Conservation (phyloP, 1,140 invertebrate species). For the Drosophila ogumai region DNA sequence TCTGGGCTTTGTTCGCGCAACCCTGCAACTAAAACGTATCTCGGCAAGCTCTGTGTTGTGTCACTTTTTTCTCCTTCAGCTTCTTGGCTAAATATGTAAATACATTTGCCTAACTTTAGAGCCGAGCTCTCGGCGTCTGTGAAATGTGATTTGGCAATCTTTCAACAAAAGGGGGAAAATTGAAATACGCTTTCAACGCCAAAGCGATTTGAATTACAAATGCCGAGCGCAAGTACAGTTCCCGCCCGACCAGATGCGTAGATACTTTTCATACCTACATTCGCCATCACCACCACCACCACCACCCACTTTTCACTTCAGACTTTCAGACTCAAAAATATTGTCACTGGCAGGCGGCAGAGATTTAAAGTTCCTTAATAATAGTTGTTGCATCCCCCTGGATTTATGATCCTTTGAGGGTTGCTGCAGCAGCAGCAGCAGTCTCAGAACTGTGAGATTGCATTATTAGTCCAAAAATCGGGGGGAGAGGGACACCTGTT, state of each 20-base stretch:
- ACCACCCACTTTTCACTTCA: constrained; percentile 24
- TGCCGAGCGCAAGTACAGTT: constrained; percentile 39
- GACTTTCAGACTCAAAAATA: background rate
- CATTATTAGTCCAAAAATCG: constrained; percentile 15
- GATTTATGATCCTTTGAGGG: constrained; percentile 6
- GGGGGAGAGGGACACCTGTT: constrained; percentile 40
- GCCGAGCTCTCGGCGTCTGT: constrained; percentile 34
- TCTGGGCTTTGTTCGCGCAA: constrained; percentile 35
- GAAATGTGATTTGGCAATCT: constrained; percentile 65
- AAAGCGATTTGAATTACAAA: constrained; percentile 70
- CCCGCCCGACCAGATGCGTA: constrained; percentile 29
- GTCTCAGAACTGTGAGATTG: constrained; percentile 10
- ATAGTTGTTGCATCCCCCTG: constrained; percentile 34
- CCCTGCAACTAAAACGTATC: constrained; percentile 53
- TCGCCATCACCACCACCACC: background rate
- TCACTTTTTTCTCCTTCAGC: constrained; percentile 37
- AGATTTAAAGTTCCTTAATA: constrained; percentile 36
- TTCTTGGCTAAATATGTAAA: constrained; percentile 72
- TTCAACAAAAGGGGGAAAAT: constrained; percentile 63
- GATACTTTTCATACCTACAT: constrained; percentile 43
- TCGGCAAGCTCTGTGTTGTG: constrained; percentile 23
- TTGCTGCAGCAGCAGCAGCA: constrained; percentile 7
- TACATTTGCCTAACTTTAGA: constrained; percentile 79
- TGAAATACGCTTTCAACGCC: constrained; percentile 60
- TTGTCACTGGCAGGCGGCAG: constrained; percentile 30